A percentile compares a stretch with the other conserved stretches of the same genome.
phyloP scores from a whole-genome alignment of 2,797 vertebrate species.

The Melopsittacus undulatus region DNA sequence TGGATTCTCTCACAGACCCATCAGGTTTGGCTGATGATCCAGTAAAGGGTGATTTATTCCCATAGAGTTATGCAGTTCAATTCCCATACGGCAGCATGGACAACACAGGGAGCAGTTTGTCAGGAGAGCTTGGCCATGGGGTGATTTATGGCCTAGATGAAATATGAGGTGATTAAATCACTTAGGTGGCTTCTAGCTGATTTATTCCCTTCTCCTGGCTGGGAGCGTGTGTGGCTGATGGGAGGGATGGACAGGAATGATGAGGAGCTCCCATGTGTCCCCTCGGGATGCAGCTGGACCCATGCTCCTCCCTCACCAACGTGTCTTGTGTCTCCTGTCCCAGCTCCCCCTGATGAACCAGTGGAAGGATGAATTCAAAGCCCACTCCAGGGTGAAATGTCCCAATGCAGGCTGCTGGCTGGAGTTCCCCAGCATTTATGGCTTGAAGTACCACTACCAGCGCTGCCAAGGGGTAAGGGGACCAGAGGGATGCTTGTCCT shows the following conservation, averaged over 20 bases:
- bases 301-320: background rate
- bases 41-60: slow-evolving; percentile 10
- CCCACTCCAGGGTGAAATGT: slow-evolving; percentile 91
- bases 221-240: accelerated
- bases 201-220: slow-evolving; percentile 3
- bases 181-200: background rate
- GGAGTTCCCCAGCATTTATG: slow-evolving; percentile 97
- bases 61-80: slow-evolving; percentile 1
- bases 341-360: slow-evolving; percentile 92
- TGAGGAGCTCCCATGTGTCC: background rate
- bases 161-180: slow-evolving; percentile 53
- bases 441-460: slow-evolving; percentile 98
- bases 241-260: background rate
- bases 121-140: background rate
- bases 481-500: background rate
- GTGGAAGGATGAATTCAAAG: slow-evolving; percentile 98
- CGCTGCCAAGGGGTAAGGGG: slow-evolving; percentile 92
- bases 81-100: background rate
- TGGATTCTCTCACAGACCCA: background rate
- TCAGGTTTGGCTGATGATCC: background rate
- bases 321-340: background rate
- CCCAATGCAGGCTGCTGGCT: slow-evolving; percentile 95
- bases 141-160: slow-evolving; percentile 44
- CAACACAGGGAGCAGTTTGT: slow-evolving; percentile 31
- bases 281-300: background rate